phyloP scores from a whole-genome alignment of 1,140 invertebrate genomes.

The Drosophila erecta region DNA sequence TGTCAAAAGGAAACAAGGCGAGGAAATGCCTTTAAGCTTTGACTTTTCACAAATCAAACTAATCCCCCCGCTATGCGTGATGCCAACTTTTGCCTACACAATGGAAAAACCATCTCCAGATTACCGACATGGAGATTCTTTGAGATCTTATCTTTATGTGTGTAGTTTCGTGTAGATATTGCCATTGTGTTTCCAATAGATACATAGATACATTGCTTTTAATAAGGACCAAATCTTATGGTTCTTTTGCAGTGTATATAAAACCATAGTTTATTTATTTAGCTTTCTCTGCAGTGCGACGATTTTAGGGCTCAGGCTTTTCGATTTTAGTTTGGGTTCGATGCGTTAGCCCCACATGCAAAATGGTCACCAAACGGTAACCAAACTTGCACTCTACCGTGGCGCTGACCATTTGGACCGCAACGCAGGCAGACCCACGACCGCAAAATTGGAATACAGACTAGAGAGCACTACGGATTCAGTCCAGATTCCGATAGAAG shows the following conservation, averaged over 20 bases:
- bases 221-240: too few species aligned
- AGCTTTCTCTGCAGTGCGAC: not conserved
- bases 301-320: constrained; percentile 4
- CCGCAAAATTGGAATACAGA: constrained; percentile 13
- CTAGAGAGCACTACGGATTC: constrained; percentile 2
- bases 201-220: too few species aligned
- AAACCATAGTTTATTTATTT: too few species aligned
- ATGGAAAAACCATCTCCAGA: not conserved
- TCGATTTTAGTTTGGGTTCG: constrained; percentile 12
- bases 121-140: not conserved
- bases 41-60: constrained; percentile 58
- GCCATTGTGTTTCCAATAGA: too few species aligned
- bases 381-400: constrained; percentile 51
- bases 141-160: not conserved
- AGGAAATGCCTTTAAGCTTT: constrained; percentile 47
- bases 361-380: constrained; percentile 53
- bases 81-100: constrained; percentile 10
- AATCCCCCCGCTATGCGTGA: constrained; percentile 26
- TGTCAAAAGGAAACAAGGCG: constrained; percentile 47
- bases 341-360: constrained; percentile 48
- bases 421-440: constrained; percentile 29
- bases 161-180: not conserved
- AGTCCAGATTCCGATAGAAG: too few species aligned
- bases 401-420: constrained; percentile 56
- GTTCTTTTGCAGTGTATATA: too few species aligned